Evolutionary conservation across 2,113 vertebrate genomes (phyloP).

Genomic region (Tricholaema leucomelas): DNA sequence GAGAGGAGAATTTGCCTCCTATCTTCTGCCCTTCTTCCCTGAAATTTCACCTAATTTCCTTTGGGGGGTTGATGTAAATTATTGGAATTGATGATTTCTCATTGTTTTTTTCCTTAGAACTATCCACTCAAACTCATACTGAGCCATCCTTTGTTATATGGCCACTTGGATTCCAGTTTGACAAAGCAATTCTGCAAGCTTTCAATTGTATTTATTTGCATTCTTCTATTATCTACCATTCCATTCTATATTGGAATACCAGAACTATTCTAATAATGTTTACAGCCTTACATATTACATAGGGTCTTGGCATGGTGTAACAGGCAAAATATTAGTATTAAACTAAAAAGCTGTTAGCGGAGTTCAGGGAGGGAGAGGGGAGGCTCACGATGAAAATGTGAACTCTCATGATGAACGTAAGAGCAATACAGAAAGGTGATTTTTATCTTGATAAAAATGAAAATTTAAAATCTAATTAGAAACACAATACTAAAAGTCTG

Average conservation of each 20-base stretch:
- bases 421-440: not conserved
- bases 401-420: not conserved
- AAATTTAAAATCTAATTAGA: slow-evolving; percentile 16
- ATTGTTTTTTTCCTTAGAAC: not conserved
- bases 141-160: not conserved
- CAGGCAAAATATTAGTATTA: not conserved
- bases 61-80: not conserved
- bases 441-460: not conserved
- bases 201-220: not conserved
- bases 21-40: not conserved
- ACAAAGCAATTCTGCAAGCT: not conserved
- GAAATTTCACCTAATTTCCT: not conserved
- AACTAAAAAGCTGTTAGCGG: not conserved
- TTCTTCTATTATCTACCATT: not conserved
- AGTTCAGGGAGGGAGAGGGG: not conserved
- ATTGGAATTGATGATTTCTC: not conserved
- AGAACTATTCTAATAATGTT: not conserved
- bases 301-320: not conserved
- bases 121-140: not conserved
- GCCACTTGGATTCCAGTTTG: not conserved
- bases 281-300: not conserved
- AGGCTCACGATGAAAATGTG: not conserved
- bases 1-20: not conserved
- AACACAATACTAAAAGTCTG: not conserved
- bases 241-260: not conserved